Base-by-base conservation (phyloP, 2,888 invertebrate species). In the Dastarcus helophoroides region DNA sequence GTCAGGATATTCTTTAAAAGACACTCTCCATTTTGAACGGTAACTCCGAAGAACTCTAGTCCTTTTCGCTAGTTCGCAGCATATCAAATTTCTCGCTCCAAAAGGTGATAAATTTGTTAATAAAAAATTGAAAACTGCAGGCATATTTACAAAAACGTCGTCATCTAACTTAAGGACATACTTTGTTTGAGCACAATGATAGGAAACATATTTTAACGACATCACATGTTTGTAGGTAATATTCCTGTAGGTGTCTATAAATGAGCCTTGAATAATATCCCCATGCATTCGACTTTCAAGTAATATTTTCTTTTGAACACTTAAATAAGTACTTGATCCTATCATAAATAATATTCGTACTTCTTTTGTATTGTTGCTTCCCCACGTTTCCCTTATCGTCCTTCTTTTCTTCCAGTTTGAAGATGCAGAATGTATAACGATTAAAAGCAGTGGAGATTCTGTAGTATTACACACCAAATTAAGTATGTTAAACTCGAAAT, bases 191-290 rank as follows among this genome's bases (percentile, higher is more conserved):
- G 71, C 64, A 52, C 84, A 85, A 45, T 76, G 69, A 44, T 73
- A 73, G 1, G 68, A 60, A 12, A 76, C 71, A 79, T 83, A 85
- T 50, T 82, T 81, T 21, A 84, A 62, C 0, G 76, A 79, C 72
- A 82, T 82, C 3, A 79, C 74, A 53, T 84, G 82, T 51, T 86
- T 86, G 46, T 83, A 78, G 1, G 85, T 85, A 61, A 86, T 69
- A 55, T 86, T 86, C 26, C 75, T 67, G 50, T 86, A 86, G 0
- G 75, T 69, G 57, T 86, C 85, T 17, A 66, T 43, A 46, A 84
- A 86, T 34, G 67, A 73, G 0, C 84, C 85, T 48, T 83, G 80
- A n/a, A 85, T 68, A 26, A 86, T 65, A 46, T 86, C 85, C 0
- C 65, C 65, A 44, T 72, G 64, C 0, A 53, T 50, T 1, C 48